phyloP scores from a whole-genome alignment of 2,888 invertebrate species.

The Crematogaster levior region DNA sequence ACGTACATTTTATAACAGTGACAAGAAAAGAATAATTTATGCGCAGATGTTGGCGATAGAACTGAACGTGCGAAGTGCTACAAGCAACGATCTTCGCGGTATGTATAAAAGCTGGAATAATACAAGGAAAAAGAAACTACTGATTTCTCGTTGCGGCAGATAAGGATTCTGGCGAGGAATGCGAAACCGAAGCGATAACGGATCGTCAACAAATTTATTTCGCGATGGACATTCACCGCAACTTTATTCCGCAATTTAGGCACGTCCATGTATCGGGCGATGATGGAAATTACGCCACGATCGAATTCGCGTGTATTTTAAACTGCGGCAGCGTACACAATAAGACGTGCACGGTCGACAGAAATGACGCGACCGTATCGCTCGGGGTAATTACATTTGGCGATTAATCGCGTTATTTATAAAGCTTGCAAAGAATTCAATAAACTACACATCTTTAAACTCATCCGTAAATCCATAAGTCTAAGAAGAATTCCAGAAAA shows the following conservation, averaged over 20 bases:
- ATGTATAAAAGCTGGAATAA: background rate
- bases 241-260: slow-evolving; percentile 27
- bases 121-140: background rate
- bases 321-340: slow-evolving; percentile 19
- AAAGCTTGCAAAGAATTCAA: background rate
- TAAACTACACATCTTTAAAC: background rate
- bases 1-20: background rate
- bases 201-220: slow-evolving; percentile 63
- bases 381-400: background rate
- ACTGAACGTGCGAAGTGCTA: background rate
- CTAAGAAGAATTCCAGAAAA: background rate
- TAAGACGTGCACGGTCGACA: slow-evolving; percentile 29
- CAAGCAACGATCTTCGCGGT: too few species aligned
- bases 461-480: background rate
- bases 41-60: background rate
- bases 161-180: slow-evolving; percentile 38
- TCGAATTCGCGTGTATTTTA: slow-evolving; percentile 27
- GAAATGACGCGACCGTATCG: slow-evolving; percentile 37
- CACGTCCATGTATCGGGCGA: slow-evolving; percentile 7
- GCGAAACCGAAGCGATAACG: slow-evolving; percentile 52
- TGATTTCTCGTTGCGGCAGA: slow-evolving; percentile 9
- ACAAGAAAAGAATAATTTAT: background rate
- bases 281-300: slow-evolving; percentile 42
- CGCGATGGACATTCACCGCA: slow-evolving; percentile 12
- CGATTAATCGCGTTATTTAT: slow-evolving; percentile 38